phyloP scores from a whole-genome alignment of 2,888 invertebrate species.

The Lampropteryx suffumata region DNA sequence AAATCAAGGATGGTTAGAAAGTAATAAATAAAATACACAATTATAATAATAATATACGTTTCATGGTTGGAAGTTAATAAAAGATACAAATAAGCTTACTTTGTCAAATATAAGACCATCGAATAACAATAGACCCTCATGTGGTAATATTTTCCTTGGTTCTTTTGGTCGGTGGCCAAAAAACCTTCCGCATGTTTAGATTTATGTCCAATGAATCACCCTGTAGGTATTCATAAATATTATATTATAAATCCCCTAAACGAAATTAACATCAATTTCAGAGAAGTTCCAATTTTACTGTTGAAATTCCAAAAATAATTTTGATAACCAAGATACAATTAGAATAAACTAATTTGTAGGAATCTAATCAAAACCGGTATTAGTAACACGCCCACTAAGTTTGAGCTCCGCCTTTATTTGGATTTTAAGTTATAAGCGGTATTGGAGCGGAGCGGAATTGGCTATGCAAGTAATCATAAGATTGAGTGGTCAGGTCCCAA shows the following conservation, averaged over 20 bases:
- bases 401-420: slow-evolving; percentile 52
- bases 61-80: no score
- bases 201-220: slow-evolving; percentile 1
- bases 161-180: no score
- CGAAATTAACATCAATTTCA: slow-evolving; percentile 23
- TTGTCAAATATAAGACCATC: no score
- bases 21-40: no score
- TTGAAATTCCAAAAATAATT: slow-evolving; percentile 42
- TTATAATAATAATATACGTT: no score
- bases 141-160: no score
- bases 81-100: no score
- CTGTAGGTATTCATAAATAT: slow-evolving; percentile 10
- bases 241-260: slow-evolving; percentile 18
- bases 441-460: slow-evolving; percentile 8
- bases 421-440: slow-evolving; percentile 36
- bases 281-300: slow-evolving; percentile 26
- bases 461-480: no score
- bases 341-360: slow-evolving; percentile 62
- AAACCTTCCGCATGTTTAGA: not conserved
- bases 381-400: slow-evolving; percentile 61
- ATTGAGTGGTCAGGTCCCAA: no score
- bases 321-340: slow-evolving; percentile 62
- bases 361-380: slow-evolving; percentile 74
- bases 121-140: no score
- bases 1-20: no score